These are phyloP conservation scores for Amblyopsis rosae DNA, from an alignment of 2,113 vertebrate genomes.

Conservation along the genomic window DNA sequence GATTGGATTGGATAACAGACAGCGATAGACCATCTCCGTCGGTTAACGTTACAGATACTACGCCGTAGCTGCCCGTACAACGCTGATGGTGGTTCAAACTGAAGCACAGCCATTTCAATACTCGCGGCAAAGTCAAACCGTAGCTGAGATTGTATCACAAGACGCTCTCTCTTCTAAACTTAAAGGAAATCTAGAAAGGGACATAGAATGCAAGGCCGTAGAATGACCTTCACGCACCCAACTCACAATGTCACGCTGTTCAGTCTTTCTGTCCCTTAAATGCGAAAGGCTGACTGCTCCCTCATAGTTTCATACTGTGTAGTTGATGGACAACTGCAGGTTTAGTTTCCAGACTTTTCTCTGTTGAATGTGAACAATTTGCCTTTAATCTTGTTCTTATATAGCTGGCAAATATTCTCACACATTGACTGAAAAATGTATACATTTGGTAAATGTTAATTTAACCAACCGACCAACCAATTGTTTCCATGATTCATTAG, in stretches of 20 bases:
- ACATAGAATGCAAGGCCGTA: not conserved
- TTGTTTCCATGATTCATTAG: no score
- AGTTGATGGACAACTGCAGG: conserved; percentile 15
- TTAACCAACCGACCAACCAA: not conserved
- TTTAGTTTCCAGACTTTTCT: not conserved
- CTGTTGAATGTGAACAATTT: conserved; percentile 44
- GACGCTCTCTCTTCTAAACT: not conserved
- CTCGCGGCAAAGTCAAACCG: no score
- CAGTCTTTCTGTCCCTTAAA: not conserved
- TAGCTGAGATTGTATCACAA: no score
- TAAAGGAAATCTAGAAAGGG: not conserved
- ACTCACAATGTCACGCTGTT: conserved; percentile 4
- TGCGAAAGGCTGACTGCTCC: not conserved
- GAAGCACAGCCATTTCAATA: no score
- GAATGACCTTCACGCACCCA: conserved; percentile 7
- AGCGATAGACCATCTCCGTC: no score
- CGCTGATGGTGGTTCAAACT: no score
- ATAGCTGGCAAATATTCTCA: conserved; percentile 7
- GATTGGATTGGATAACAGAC: no score
- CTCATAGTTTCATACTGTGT: conserved; percentile 14
- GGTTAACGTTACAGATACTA: no score
- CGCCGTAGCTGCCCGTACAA: no score
- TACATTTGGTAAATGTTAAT: conserved; percentile 17
- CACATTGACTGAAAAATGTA: not conserved
- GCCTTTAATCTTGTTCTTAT: conserved; percentile 27